Evolutionary conservation across 1,140 invertebrate genomes (phyloP).

Genomic region (Sarcophaga bullata): DNA sequence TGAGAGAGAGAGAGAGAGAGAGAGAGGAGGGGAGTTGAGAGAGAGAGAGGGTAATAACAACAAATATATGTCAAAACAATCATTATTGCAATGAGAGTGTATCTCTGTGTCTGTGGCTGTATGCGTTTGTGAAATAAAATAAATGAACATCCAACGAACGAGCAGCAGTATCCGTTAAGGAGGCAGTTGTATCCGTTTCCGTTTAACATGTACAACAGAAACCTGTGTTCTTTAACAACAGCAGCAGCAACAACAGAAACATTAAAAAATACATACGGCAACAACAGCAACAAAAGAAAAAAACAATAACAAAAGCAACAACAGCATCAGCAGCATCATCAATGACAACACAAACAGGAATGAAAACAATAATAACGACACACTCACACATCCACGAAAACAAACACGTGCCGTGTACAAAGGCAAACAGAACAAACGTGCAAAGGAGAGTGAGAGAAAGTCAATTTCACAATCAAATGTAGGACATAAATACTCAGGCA

Average conservation of each 20-base stretch:
- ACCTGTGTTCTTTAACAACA: neutral
- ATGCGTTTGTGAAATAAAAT: neutral
- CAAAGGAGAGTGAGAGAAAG: no score
- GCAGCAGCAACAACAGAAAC: neutral
- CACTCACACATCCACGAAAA: neutral
- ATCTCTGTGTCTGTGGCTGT: no score
- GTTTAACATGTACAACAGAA: slow-evolving; percentile 14
- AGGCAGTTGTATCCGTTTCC: neutral
- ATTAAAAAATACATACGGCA: neutral
- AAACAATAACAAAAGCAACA: neutral
- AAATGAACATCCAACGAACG: neutral
- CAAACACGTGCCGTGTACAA: no score
- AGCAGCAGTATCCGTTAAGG: neutral
- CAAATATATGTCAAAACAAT: no score
- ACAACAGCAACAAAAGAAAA: neutral
- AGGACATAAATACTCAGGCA: no score
- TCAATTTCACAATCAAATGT: no score
- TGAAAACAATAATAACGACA: neutral
- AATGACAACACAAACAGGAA: neutral
- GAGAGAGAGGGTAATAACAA: no score
- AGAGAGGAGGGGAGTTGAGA: no score
- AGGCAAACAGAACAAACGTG: neutral
- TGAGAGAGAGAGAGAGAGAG: no score
- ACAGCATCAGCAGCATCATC: neutral
- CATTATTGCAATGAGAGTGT: no score